Conservation (phyloP, 2,797 vertebrate genomes). For the Sebastes oblongus region DNA sequence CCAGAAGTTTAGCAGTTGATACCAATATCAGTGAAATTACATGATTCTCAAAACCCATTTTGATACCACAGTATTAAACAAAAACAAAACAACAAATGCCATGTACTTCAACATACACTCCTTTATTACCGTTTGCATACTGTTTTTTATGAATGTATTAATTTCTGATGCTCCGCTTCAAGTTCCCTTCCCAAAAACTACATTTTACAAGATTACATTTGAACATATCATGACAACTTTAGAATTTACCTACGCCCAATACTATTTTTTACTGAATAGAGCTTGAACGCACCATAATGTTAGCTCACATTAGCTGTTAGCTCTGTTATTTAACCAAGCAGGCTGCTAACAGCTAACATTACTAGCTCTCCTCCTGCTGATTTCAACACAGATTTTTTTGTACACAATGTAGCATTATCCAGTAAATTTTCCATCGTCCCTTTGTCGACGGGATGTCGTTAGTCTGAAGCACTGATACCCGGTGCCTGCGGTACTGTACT, state of each 20-base stretch:
- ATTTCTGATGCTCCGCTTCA: neutral
- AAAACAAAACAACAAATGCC: neutral
- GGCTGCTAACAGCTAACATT: neutral
- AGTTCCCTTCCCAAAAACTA: neutral
- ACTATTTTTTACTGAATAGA: no score
- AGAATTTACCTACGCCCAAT: neutral
- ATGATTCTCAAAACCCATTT: no score
- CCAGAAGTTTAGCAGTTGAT: no score
- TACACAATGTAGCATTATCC: neutral
- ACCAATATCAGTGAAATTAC: no score
- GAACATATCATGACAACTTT: neutral
- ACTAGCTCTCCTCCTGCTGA: neutral
- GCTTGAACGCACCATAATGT: neutral
- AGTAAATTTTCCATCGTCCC: neutral
- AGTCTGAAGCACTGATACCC: no score
- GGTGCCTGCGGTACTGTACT: no score
- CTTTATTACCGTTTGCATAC: neutral
- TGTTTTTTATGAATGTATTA: accelerated
- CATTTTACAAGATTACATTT: neutral
- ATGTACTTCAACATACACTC: no score
- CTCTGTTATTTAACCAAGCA: neutral
- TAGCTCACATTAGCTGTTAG: neutral
- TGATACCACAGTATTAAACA: neutral
- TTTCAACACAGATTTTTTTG: neutral
- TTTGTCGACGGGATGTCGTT: no score